phyloP scores from a whole-genome alignment of 1,140 invertebrate genomes.

The Mamestra configurata region DNA sequence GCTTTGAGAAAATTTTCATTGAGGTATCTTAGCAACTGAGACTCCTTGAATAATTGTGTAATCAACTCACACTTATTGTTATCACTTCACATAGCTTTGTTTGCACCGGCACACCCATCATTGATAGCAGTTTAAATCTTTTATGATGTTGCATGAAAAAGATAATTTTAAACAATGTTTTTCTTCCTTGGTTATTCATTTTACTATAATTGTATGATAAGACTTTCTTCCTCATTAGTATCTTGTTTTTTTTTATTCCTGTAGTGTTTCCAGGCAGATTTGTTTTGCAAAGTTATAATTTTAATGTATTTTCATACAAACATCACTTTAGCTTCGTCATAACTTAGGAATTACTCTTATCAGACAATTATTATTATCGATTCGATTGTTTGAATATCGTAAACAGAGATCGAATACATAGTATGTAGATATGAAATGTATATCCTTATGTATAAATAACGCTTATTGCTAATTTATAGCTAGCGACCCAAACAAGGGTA shows the following conservation, averaged over 20 bases:
- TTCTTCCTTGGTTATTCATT: too few species aligned
- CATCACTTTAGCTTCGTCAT: neutral
- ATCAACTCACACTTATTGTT: neutral
- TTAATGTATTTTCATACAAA: neutral
- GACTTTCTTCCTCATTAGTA: too few species aligned
- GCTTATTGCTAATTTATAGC: neutral
- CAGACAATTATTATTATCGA: constrained; percentile 35
- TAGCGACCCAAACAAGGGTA: neutral
- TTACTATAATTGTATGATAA: too few species aligned
- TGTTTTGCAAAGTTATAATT: too few species aligned
- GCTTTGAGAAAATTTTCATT: too few species aligned
- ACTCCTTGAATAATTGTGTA: neutral
- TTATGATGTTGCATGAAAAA: neutral
- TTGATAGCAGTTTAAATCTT: neutral
- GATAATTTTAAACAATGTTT: neutral
- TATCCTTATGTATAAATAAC: neutral
- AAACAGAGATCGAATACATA: neutral
- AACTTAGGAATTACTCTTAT: constrained; percentile 43
- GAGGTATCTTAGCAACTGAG: too few species aligned
- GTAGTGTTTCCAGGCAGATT: too few species aligned
- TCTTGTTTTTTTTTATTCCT: too few species aligned
- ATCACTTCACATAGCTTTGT: constrained; percentile 8
- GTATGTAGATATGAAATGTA: neutral
- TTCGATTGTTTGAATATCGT: constrained; percentile 30
- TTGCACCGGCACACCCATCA: neutral